These are phyloP conservation scores for Sicus ferrugineus DNA, from an alignment of 2,888 invertebrate species.

Conservation along the genomic window DNA sequence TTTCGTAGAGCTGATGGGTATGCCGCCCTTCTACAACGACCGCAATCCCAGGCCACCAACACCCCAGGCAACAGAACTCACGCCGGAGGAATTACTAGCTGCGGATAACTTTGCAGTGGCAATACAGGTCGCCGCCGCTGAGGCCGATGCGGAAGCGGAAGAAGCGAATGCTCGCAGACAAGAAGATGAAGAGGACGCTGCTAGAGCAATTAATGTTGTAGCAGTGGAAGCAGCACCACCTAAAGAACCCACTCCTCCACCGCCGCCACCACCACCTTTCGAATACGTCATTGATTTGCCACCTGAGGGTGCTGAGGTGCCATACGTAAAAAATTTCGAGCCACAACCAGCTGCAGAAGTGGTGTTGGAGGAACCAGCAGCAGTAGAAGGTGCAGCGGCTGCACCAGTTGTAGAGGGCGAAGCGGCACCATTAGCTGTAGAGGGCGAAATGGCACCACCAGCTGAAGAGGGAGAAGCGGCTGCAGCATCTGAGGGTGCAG, in stretches of 20 bases:
- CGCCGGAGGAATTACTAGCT: conserved; percentile 60
- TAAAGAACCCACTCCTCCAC: conserved; percentile 58
- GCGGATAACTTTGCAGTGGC: conserved; percentile 52
- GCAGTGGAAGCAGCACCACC: conserved; percentile 43
- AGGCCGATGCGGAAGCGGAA: conserved; percentile 42
- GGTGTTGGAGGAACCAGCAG: conserved; percentile 48
- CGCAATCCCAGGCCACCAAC: conserved; percentile 65
- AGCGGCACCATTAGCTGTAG: conserved; percentile 44
- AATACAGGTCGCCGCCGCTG: conserved; percentile 43
- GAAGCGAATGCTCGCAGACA: conserved; percentile 40
- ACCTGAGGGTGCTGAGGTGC: conserved; percentile 65
- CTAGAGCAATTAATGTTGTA: conserved; percentile 49
- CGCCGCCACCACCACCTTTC: conserved; percentile 64
- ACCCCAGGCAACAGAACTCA: conserved; percentile 57
- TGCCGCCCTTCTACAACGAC: conserved; percentile 65
- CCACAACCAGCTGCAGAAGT: conserved; percentile 48
- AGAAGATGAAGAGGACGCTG: conserved; percentile 42
- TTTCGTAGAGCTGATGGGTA: conserved; percentile 82
- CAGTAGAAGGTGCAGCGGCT: conserved; percentile 43
- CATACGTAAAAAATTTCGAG: conserved; percentile 64
- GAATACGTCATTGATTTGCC: conserved; percentile 64
- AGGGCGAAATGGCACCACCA: conserved; percentile 42
- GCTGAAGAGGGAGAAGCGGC: conserved; percentile 38
- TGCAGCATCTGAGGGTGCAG: conserved; percentile 40
- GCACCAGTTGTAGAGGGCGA: conserved; percentile 46